Evolutionary conservation across 2,113 vertebrate species (phyloP), one percentile per base, ranked within the genome.

Genomic region (Epinephelus lanceolatus): DNA sequence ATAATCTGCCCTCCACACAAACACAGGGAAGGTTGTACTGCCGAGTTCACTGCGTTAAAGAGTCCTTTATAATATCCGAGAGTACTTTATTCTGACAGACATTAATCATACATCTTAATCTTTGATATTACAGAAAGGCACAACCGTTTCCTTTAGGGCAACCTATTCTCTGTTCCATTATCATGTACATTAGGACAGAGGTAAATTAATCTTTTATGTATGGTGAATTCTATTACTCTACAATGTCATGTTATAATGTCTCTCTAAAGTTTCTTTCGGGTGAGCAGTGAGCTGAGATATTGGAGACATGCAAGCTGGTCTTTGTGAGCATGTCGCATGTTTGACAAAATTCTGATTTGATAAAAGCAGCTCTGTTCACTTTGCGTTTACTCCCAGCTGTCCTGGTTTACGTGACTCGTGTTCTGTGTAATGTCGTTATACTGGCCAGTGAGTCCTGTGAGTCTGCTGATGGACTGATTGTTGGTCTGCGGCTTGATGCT

Each of bases 41-140:
- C 37, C 40, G 52, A 42, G 25, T 53, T 53, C 45, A 62, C 27
- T 72, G 51, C 65, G 60, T 81, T 72, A 55, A 57, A 77, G 27
- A 42, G 51, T 30, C 47, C 21, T n/a, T 57, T 56, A 30, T 40
- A 84, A 84, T 74, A 75, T 83, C 23, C 66, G 19, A 68, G 47
- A 56, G 60, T 17, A 62, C 65, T 78, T 60, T 65, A 66, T 62
- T 81, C 74, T 40, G 49, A 65, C 27, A 57, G 61, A 71, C 70
- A 85, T 83, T 84, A 88, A 84, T 84, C 85, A 85, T 83, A 12
- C 74, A 77, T 89, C 65, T 65, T 30, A 60, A 15, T 80, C 78
- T 71, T 73, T 86, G 76, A 83, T 80, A 84, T 52, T 42, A 52
- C 51, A 60, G 57, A 82, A 59, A 56, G 71, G 19, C 47, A 78